These are phyloP conservation scores for Bathynomus jamesi DNA, from an alignment of 1,140 invertebrate genomes.

Conservation along the genomic window DNA sequence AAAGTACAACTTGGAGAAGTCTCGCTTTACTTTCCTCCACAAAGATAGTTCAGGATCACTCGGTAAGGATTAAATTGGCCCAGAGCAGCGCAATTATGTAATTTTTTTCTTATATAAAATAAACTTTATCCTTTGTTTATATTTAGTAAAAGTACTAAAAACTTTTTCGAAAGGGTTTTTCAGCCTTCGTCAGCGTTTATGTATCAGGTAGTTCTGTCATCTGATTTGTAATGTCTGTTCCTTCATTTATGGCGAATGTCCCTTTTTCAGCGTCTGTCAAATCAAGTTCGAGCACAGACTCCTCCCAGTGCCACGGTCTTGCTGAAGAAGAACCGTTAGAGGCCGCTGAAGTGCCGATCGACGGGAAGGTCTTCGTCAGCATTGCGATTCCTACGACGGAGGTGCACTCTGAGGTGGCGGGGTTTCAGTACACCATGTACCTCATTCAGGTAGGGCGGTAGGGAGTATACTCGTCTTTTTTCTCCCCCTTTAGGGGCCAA, in stretches of 20 bases:
- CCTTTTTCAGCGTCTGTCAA: slow-evolving; percentile 16
- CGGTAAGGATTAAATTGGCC: slow-evolving; percentile 6
- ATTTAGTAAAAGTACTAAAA: not conserved
- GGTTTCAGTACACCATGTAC: slow-evolving; percentile 42
- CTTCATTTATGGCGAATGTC: slow-evolving; percentile 10
- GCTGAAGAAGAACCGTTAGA: slow-evolving; percentile 40
- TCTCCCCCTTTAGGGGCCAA: too few relatives aligned
- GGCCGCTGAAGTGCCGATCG: slow-evolving; percentile 40
- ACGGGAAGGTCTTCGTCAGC: slow-evolving; percentile 42
- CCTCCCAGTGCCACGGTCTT: slow-evolving; percentile 16
- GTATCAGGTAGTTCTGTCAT: too few relatives aligned
- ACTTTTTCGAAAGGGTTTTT: too few relatives aligned
- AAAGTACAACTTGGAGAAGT: slow-evolving; percentile 26
- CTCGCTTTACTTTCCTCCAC: slow-evolving; percentile 29
- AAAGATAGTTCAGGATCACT: slow-evolving; percentile 29
- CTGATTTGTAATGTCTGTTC: not conserved
- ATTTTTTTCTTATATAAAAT: not conserved
- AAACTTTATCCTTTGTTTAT: not conserved
- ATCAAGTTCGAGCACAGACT: slow-evolving; percentile 23
- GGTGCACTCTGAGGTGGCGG: slow-evolving; percentile 39
- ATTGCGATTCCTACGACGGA: slow-evolving; percentile 42
- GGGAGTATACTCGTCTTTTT: too few relatives aligned
- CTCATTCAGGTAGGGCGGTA: slow-evolving; percentile 43
- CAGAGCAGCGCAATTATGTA: not conserved
- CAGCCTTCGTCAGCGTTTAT: too few relatives aligned